Conservation (phyloP, 2,113 vertebrate species). For the Manacus vitellinus region DNA sequence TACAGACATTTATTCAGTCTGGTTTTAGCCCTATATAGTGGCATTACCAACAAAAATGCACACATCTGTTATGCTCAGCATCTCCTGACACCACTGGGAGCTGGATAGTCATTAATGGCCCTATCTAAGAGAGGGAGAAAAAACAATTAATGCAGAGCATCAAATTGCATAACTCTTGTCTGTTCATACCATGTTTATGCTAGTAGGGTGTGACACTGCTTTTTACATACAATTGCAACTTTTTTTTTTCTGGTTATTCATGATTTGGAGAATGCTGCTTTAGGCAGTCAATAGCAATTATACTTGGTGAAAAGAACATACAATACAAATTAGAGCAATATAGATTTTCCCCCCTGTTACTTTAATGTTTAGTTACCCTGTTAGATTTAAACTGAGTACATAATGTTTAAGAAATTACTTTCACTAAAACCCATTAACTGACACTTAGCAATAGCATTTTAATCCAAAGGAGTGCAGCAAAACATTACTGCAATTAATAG, state of each 20-base stretch:
- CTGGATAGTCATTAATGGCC: not conserved
- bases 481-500: constrained; percentile 71
- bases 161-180: not conserved
- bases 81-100: not conserved
- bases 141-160: not conserved
- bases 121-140: not conserved
- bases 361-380: constrained; percentile 80
- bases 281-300: constrained; percentile 82
- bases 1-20: not conserved
- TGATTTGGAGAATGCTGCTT: constrained; percentile 72
- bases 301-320: constrained; percentile 77
- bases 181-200: not conserved
- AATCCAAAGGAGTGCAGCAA: constrained; percentile 65
- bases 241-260: constrained; percentile 72
- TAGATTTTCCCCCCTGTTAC: constrained; percentile 74
- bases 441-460: constrained; percentile 74
- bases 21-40: not conserved
- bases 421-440: constrained; percentile 76
- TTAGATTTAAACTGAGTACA: constrained; percentile 77
- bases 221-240: constrained; percentile 65
- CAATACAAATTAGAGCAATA: constrained; percentile 80
- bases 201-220: constrained; percentile 4
- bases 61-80: not conserved
- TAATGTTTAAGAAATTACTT: constrained; percentile 78
- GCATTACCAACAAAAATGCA: not conserved